Percentiles rank a stretch among this genome's conserved stretches.
phyloP scores from a whole-genome alignment of 1,140 invertebrate genomes.

The Lordiphosa collinella region DNA sequence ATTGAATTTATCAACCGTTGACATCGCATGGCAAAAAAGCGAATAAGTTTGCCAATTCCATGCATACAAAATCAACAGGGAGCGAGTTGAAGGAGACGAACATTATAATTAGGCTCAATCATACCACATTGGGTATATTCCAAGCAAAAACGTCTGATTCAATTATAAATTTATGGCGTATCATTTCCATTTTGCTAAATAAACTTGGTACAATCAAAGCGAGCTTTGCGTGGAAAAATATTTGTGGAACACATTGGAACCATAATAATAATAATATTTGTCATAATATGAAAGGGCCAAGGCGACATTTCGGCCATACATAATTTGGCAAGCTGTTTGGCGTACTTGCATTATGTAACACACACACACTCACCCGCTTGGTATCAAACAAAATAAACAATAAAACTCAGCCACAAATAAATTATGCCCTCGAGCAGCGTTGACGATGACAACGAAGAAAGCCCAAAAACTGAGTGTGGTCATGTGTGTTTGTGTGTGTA shows the following conservation, averaged over 20 bases:
- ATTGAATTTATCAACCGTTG: constrained; percentile 70
- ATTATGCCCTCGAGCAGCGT: constrained; percentile 70
- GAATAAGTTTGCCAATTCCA: background rate
- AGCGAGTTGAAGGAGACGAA: too few relatives aligned
- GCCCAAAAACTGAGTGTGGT: constrained; percentile 8
- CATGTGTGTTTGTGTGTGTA: constrained; percentile 38
- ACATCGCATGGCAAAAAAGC: constrained; percentile 19
- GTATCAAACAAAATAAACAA: constrained; percentile 75
- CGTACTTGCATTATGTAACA: constrained; percentile 42
- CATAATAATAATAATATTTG: constrained; percentile 36
- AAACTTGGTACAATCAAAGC: background rate
- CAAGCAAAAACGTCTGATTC: too few relatives aligned
- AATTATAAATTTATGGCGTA: background rate
- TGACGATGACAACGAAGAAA: constrained; percentile 29
- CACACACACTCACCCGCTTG: constrained; percentile 35
- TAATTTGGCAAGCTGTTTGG: constrained; percentile 61
- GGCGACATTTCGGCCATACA: constrained; percentile 29
- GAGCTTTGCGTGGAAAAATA: background rate
- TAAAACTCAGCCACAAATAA: constrained; percentile 73
- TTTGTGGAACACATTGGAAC: constrained; percentile 2
- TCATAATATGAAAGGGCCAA: constrained; percentile 38
- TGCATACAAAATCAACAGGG: constrained; percentile 8
- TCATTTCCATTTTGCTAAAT: background rate
- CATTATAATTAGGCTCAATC: too few relatives aligned
- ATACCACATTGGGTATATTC: too few relatives aligned